Percentiles rank a stretch among this genome's conserved stretches.
Conservation (phyloP, 1,140 invertebrate genomes). For the Pachyrhynchus sulphureomaculatus region DNA sequence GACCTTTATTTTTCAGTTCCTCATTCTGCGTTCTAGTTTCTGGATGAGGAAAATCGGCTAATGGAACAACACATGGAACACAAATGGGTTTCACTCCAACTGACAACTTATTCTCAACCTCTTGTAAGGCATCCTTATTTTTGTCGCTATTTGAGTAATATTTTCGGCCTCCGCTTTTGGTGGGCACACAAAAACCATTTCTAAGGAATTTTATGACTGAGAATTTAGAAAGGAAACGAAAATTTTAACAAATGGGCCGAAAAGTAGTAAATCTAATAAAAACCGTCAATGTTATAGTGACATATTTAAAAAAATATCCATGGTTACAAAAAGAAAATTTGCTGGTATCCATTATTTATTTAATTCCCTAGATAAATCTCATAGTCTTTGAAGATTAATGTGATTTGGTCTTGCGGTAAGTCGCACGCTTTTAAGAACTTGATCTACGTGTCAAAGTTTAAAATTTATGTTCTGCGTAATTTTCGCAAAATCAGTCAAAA, state of each 20-base stretch:
- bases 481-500: too few relatives aligned
- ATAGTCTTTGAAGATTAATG: too few relatives aligned
- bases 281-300: not conserved
- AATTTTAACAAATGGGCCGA: conserved; percentile 6
- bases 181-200: conserved; percentile 33
- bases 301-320: not conserved
- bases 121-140: conserved; percentile 17
- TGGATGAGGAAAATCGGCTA: conserved; percentile 15
- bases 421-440: too few relatives aligned
- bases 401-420: too few relatives aligned
- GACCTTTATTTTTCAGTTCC: not conserved
- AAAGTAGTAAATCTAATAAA: not conserved
- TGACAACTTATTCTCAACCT: conserved; percentile 13
- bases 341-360: too few relatives aligned
- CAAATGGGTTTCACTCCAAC: conserved; percentile 29
- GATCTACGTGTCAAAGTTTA: too few relatives aligned
- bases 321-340: too few relatives aligned
- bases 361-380: too few relatives aligned
- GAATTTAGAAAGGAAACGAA: conserved; percentile 17
- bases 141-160: conserved; percentile 4
- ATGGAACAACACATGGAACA: conserved; percentile 20
- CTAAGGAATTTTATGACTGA: not conserved
- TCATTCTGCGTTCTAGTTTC: conserved; percentile 9
- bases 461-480: too few relatives aligned
- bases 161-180: conserved; percentile 26